Evolutionary conservation across 23 tunicate species (phyloP).

Genomic region (Aplidium turbinatum): DNA sequence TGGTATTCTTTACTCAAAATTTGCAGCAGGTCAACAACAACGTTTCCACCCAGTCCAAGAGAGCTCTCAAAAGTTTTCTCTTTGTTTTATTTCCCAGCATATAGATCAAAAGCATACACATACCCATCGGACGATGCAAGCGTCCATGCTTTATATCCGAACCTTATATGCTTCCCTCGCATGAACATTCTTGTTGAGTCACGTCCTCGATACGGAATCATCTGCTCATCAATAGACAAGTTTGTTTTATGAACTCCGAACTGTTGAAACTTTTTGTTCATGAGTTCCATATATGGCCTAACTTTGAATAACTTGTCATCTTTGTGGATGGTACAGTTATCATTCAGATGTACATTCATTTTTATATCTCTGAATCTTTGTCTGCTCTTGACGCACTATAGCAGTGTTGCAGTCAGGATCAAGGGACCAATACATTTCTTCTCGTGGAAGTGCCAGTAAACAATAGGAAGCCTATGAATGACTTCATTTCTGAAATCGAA

Average conservation of each 20-base stretch:
- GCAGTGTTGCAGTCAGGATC: slow-evolving; percentile 19
- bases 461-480: slow-evolving; percentile 22
- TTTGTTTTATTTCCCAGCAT: slow-evolving; percentile 14
- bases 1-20: slow-evolving; percentile 11
- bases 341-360: slow-evolving; percentile 16
- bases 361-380: slow-evolving; percentile 12
- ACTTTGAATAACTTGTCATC: slow-evolving; percentile 15
- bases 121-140: slow-evolving; percentile 19
- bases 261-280: slow-evolving; percentile 17
- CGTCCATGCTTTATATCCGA: slow-evolving; percentile 14
- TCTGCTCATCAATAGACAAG: slow-evolving; percentile 18
- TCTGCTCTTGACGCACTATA: slow-evolving; percentile 26
- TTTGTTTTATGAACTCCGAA: slow-evolving; percentile 14
- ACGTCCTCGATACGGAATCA: slow-evolving; percentile 16
- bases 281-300: slow-evolving; percentile 13
- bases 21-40: slow-evolving; percentile 26
- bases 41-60: slow-evolving; percentile 17
- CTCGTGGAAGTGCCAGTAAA: slow-evolving; percentile 23
- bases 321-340: slow-evolving; percentile 14
- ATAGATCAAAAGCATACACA: slow-evolving; percentile 17
- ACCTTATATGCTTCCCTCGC: slow-evolving; percentile 10
- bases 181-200: slow-evolving; percentile 13
- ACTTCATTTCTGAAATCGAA: slow-evolving; percentile 18
- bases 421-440: slow-evolving; percentile 17
- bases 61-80: slow-evolving; percentile 19